phyloP scores from a whole-genome alignment of 2,888 invertebrate genomes.

The Coronaproctus castanopsis region DNA sequence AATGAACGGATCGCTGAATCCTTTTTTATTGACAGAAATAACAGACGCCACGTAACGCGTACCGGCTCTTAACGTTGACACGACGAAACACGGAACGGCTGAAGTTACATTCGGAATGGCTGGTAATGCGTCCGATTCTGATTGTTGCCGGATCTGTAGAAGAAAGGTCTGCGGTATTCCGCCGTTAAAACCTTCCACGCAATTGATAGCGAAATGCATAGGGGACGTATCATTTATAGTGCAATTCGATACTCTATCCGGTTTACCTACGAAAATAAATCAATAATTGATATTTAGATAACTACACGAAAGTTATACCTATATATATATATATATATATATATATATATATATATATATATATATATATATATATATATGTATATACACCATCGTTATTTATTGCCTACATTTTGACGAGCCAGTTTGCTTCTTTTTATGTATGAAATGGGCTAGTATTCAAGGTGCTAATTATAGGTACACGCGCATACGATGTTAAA shows the following conservation, averaged over 20 bases:
- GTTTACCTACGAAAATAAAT: conserved; percentile 42
- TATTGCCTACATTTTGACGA: too few relatives aligned
- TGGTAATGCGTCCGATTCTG: too few relatives aligned
- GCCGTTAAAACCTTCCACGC: conserved; percentile 74
- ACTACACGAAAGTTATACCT: too few relatives aligned
- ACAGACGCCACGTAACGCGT: conserved; percentile 19
- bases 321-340: too few relatives aligned
- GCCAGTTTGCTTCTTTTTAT: too few relatives aligned
- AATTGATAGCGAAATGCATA: conserved; percentile 60
- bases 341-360: too few relatives aligned
- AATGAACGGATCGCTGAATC: conserved; percentile 45
- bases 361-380: too few relatives aligned
- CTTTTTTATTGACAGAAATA: conserved; percentile 19
- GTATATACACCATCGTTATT: too few relatives aligned
- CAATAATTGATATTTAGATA: too few relatives aligned
- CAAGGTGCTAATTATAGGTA: too few relatives aligned
- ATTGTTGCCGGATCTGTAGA: conserved; percentile 41
- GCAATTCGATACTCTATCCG: conserved; percentile 80
- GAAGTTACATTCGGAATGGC: conserved; percentile 58
- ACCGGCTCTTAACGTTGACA: conserved; percentile 19
- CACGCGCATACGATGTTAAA: too few relatives aligned
- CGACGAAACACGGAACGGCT: conserved; percentile 34
- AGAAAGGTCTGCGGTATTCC: conserved; percentile 69
- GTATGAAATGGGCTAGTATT: too few relatives aligned
- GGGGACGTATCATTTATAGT: conserved; percentile 69